Evolutionary conservation across 2,888 invertebrate genomes (phyloP).

Genomic region (Orgyia antiqua): DNA sequence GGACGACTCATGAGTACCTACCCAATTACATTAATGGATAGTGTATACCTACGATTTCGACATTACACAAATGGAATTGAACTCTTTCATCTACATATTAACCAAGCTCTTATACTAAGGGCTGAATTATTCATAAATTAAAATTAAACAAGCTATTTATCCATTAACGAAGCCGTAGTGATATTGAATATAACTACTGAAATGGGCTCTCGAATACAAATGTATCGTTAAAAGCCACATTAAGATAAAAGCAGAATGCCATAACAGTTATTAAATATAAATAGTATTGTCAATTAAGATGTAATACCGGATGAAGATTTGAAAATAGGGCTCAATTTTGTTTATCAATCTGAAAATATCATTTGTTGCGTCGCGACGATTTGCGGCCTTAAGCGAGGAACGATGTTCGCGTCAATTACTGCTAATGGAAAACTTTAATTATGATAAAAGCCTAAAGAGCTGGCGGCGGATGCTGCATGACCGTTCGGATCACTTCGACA

Average conservation of each 20-base stretch:
- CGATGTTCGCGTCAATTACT: conserved; percentile 76
- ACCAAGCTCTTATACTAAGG: conserved; percentile 27
- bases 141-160: conserved; percentile 62
- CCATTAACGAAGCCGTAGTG: conserved; percentile 60
- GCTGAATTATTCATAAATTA: conserved; percentile 59
- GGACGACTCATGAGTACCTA: conserved; percentile 24
- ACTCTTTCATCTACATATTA: conserved; percentile 36
- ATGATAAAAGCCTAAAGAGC: conserved; percentile 74
- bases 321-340: conserved; percentile 57
- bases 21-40: conserved; percentile 44
- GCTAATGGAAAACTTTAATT: conserved; percentile 78
- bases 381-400: conserved; percentile 72
- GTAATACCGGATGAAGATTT: conserved; percentile 49
- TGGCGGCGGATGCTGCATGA: conserved; percentile 55
- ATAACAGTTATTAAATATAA: conserved; percentile 74
- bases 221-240: conserved; percentile 67
- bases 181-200: conserved; percentile 60
- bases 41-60: conserved; percentile 29
- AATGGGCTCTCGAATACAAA: conserved; percentile 66
- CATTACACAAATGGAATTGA: too few species aligned
- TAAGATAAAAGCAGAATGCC: conserved; percentile 71
- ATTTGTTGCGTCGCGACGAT: conserved; percentile 49
- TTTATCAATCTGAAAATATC: conserved; percentile 72
- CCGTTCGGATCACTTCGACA: conserved; percentile 33
- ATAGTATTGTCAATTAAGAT: conserved; percentile 71